Evolutionary conservation across 2,888 invertebrate genomes (phyloP).

Genomic region (Apamea sordens): DNA sequence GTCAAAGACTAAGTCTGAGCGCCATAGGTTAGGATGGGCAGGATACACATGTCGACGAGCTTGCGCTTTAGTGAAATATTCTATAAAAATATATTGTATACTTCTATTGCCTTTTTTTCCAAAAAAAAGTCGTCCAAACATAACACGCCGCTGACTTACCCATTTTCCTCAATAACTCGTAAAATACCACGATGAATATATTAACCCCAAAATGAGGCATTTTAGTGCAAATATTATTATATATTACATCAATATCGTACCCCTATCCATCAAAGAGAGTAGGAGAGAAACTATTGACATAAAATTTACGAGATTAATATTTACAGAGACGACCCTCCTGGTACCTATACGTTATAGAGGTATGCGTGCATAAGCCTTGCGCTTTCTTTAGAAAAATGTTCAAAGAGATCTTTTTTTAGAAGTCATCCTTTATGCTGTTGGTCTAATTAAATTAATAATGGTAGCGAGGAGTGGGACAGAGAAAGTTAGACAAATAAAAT

Average conservation of each 20-base stretch:
- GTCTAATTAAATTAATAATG: not conserved
- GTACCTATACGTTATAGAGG: conserved; percentile 25
- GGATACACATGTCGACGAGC: too few species aligned
- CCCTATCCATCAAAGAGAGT: conserved; percentile 85
- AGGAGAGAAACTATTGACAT: conserved; percentile 81
- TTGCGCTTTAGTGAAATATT: not conserved
- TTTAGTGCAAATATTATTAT: conserved; percentile 77
- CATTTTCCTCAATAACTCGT: conserved; percentile 22
- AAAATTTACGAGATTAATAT: conserved; percentile 89
- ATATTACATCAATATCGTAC: conserved; percentile 83
- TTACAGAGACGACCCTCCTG: conserved; percentile 76
- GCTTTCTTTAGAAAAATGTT: conserved; percentile 12
- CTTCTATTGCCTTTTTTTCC: not conserved
- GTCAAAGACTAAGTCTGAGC: too few species aligned
- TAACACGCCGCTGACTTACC: not conserved
- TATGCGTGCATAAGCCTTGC: conserved; percentile 10
- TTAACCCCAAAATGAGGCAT: conserved; percentile 74
- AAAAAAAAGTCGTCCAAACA: not conserved
- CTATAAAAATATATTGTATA: not conserved
- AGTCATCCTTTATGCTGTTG: not conserved
- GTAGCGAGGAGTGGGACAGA: too few species aligned
- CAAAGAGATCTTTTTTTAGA: not conserved
- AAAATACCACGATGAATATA: conserved; percentile 68
- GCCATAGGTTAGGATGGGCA: too few species aligned
- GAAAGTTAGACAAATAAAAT: too few species aligned